phyloP scores from a whole-genome alignment of 1,140 invertebrate species.

The Lordiphosa clarofinis region DNA sequence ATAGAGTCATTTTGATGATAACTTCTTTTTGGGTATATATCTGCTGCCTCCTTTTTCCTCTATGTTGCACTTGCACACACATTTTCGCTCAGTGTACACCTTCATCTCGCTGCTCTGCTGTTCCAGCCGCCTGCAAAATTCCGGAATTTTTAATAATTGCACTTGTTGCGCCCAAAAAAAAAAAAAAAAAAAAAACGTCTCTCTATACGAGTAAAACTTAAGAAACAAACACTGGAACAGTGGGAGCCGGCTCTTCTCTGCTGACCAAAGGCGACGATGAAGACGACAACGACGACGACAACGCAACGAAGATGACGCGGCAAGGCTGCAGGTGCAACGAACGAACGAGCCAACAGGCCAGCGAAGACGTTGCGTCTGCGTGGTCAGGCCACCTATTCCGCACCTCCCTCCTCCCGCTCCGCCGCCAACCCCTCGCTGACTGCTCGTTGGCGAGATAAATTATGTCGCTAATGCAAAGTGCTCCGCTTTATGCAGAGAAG shows the following conservation, averaged over 20 bases:
- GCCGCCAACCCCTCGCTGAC: slow-evolving; percentile 34
- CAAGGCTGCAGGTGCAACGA: slow-evolving; percentile 74
- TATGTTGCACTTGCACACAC: no score
- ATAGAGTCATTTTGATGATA: no score
- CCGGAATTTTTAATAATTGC: slow-evolving; percentile 78
- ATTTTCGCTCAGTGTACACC: slow-evolving; percentile 5
- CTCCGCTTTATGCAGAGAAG: slow-evolving; percentile 68
- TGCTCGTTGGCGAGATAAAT: slow-evolving; percentile 79
- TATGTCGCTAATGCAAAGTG: slow-evolving; percentile 78
- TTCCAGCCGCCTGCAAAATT: slow-evolving; percentile 33
- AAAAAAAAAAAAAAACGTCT: slow-evolving; percentile 22
- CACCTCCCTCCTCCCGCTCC: slow-evolving; percentile 14
- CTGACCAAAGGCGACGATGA: slow-evolving; percentile 61
- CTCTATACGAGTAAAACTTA: slow-evolving; percentile 18
- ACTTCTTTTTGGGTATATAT: no score
- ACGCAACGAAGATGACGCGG: slow-evolving; percentile 63
- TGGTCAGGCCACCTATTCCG: slow-evolving; percentile 47
- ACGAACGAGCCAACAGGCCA: no score
- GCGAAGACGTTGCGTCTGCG: slow-evolving; percentile 66
- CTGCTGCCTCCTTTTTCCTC: no score
- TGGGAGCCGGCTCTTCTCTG: slow-evolving; percentile 54
- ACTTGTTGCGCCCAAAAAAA: slow-evolving; percentile 71
- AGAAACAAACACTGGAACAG: slow-evolving; percentile 43
- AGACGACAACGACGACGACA: slow-evolving; percentile 53
- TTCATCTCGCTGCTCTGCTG: slow-evolving; percentile 1